Percentiles rank a stretch among this genome's conserved stretches.
These are phyloP conservation scores for Todiramphus saurophagus DNA, from an alignment of 2,113 vertebrate species.

Conservation along the genomic window DNA sequence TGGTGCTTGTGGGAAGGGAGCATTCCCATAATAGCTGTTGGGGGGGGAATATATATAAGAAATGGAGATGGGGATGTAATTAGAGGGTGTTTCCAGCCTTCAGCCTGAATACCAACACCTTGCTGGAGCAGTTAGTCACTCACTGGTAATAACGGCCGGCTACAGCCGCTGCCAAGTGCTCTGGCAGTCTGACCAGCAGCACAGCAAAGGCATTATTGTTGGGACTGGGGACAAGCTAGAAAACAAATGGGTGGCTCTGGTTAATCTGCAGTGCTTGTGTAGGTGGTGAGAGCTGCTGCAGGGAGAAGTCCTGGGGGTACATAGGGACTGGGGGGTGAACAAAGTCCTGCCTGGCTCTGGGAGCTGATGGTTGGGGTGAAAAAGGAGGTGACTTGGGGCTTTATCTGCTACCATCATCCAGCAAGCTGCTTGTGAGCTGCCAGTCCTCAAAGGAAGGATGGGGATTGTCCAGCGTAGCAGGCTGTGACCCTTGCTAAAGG, in stretches of 20 bases:
- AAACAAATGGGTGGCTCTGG: not conserved
- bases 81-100: not conserved
- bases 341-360: fast-evolving
- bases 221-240: not conserved
- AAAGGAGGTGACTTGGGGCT: not conserved
- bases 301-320: not conserved
- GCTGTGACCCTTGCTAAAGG: not conserved
- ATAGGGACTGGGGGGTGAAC: fast-evolving
- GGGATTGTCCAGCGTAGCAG: not conserved
- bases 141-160: not conserved
- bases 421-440: not conserved
- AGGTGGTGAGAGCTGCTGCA: not conserved
- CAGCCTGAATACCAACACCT: constrained; percentile 41
- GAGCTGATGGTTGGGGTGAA: not conserved
- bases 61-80: not conserved
- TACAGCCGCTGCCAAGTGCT: not conserved
- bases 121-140: not conserved
- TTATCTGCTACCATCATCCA: too few species aligned
- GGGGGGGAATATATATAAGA: not conserved
- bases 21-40: not conserved
- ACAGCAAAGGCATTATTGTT: not conserved
- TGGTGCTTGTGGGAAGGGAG: fast-evolving
- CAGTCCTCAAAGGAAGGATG: not conserved
- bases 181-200: not conserved
- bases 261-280: not conserved